phyloP scores from a whole-genome alignment of 2,113 vertebrate species.

The Nipponia nippon region DNA sequence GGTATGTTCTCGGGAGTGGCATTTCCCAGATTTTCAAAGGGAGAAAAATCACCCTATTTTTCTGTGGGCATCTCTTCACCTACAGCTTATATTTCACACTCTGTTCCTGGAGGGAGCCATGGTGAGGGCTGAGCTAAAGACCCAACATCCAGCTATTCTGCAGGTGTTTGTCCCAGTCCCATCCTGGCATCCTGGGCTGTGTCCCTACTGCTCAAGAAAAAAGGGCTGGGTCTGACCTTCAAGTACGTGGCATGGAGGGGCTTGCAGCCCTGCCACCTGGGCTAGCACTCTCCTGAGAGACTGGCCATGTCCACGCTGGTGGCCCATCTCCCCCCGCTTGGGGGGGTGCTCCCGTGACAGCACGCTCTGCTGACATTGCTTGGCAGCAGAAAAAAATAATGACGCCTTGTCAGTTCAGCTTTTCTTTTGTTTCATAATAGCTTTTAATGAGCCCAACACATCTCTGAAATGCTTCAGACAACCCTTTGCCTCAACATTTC shows the following conservation, averaged over 20 bases:
- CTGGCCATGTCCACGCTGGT: background rate
- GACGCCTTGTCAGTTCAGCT: background rate
- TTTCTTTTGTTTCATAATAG: background rate
- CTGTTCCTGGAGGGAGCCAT: rapidly evolving
- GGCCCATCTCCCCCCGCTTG: background rate
- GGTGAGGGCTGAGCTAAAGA: background rate
- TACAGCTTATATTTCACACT: background rate
- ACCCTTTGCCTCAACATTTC: background rate
- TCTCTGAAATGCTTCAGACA: background rate
- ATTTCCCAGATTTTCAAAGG: background rate
- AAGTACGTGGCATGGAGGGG: rapidly evolving
- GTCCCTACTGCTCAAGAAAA: background rate
- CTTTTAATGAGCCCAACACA: rapidly evolving
- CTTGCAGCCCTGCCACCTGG: background rate
- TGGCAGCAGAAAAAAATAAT: background rate
- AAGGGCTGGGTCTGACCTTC: no score
- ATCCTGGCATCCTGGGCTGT: background rate
- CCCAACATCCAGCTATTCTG: background rate
- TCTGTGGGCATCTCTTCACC: background rate
- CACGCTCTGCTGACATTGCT: rapidly evolving
- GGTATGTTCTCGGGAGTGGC: background rate
- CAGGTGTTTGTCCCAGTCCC: background rate
- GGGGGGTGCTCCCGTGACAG: background rate
- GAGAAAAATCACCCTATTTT: background rate
- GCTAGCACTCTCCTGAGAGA: background rate